phyloP scores from a whole-genome alignment of 1,140 invertebrate species.

The Coelopa frigida region DNA sequence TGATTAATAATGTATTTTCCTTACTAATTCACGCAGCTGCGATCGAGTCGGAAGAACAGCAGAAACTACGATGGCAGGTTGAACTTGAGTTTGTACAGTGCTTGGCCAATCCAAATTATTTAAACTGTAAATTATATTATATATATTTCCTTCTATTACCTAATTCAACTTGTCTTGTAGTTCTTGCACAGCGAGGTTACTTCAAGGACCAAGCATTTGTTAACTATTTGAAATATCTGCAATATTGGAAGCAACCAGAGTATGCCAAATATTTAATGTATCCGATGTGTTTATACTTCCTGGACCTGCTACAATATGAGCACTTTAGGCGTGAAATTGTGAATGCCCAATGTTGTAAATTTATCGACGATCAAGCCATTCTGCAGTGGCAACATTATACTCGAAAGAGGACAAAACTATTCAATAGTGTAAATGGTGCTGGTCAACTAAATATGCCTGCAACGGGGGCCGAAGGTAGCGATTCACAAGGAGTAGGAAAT shows the following conservation, averaged over 20 bases:
- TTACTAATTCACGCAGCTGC: conserved; percentile 28
- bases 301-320: conserved; percentile 95
- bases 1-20: conserved; percentile 1
- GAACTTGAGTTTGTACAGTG: conserved; percentile 99
- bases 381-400: conserved; percentile 98
- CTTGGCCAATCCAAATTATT: conserved; percentile 95
- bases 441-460: conserved; percentile 1
- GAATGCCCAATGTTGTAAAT: conserved; percentile 93
- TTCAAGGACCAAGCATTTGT: conserved; percentile 92
- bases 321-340: conserved; percentile 94
- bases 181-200: conserved; percentile 94
- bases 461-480: conserved; percentile 7
- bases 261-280: conserved; percentile 96
- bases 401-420: conserved; percentile 69
- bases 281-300: conserved; percentile 94
- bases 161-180: conserved; percentile 48
- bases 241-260: conserved; percentile 97
- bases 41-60: conserved; percentile 82
- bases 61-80: conserved; percentile 85
- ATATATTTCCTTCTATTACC: not conserved
- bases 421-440: conserved; percentile 27
- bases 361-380: conserved; percentile 98
- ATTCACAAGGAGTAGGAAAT: conserved; percentile 9
- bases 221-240: conserved; percentile 94
- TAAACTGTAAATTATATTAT: conserved; percentile 90